Base-by-base conservation (phyloP, 1,140 invertebrate genomes). In the Frieseomelitta varia region DNA sequence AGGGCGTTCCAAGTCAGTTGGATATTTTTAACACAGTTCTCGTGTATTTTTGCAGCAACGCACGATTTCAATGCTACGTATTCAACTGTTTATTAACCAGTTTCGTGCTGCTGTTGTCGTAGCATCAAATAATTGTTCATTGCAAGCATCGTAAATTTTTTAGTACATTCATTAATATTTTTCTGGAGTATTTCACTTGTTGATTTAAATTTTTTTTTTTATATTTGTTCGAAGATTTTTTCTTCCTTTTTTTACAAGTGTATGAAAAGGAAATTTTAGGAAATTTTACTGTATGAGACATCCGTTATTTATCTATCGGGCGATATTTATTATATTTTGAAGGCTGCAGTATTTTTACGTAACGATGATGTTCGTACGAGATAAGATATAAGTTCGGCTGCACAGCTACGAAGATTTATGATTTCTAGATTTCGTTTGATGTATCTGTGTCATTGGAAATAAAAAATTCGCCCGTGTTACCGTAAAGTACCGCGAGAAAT, bases 341-440 rank as follows among this genome's bases (percentile, higher is more conserved):
- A 63, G 56, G 56, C 58, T 21, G 74, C 74, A 63, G 63, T 77
- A 77, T 77, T 77, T 61, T 58, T 58, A 63, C 74, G 74, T 21
- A 58, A 58, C 74, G 74, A 47, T 61, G 58, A 77, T 77, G 63
- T 63, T 63, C 74, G 15, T 63, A 77, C 74, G 27, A 58, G 74
- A 77, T 77, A 77, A 77, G 74, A 63, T 58, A 77, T 77, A 77
- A 77, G 74, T 47, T 58, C 58, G 74, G 56, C 51, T 63, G 30
- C 34, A 34, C 58, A 77, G 47, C 58, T 51, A 19, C 51, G 27
- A 24, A 77, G 74, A 77, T 77, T 77, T 77, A 77, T 63, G 74
- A 47, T 61, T n/a, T 77, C 74, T 21, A 47, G 74, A 51, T 77
- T 61, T 34, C 72, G 72, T 34, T 21, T 58, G 56, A 55, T 30